Base-by-base conservation (phyloP, 2,797 vertebrate genomes). In the Ptychadena robeensis region DNA sequence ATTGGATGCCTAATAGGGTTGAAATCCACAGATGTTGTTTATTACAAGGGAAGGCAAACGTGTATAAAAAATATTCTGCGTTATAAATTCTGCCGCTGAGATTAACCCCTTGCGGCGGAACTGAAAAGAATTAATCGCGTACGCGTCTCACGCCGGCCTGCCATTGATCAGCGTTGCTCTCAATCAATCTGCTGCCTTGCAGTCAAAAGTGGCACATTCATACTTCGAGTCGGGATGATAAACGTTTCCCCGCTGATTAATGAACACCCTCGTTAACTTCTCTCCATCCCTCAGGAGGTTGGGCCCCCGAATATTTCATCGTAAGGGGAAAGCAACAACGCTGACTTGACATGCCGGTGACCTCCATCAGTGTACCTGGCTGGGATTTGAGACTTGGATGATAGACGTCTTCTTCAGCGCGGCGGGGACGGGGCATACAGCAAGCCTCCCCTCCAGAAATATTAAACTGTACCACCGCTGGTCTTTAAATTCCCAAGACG, bases 231-330 rank as follows among this genome's bases (percentile, higher is more conserved):
- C 57, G 35, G 35, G 61, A 73, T 83, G 82, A 83, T 79, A 67
- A 75, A 85, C 66, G 65, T 76, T 66, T 27, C 61, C 72, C 73
- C 40, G 14, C 69, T 81, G 73, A 81, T 85, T 83, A 83, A 79
- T 81, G 81, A 75, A 85, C 76, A 81, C 73, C 53, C 71, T 71
- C 44, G 66, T 76, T 79, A 84, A 79, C 82, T 73, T 79, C 61
- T 73, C 73, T 74, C 64, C 61, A 80, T 80, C 70, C 44, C 77
- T 59, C 71, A 27, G 65, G 70, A 65, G 76, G 48, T 44, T 14
- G 63, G 63, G 71, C 34, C 70, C 70, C 69, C 30, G 70, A 67
- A 73, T 80, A 64, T 30, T 78, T 78, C 81, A 82, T 82, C 53
- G 37, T 64, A 35, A 28, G 44, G 44, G 76, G 75, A 73, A 63